Evolutionary conservation across 2,888 invertebrate genomes (phyloP).

Genomic region (Coelopa pilipes): DNA sequence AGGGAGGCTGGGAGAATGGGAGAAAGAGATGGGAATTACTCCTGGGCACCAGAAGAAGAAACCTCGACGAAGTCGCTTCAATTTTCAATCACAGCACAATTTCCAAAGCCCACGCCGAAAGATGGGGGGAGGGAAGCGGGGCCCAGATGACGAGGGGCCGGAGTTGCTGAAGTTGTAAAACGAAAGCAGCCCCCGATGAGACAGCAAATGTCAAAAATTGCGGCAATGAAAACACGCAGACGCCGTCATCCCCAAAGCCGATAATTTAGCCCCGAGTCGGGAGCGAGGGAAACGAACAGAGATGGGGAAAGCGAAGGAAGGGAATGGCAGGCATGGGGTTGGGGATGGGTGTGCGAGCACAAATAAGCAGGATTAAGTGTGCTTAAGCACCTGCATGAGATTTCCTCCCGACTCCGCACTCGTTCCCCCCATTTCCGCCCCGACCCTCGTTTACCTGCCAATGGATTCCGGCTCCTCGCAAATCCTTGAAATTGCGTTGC

Average conservation of each 20-base stretch:
- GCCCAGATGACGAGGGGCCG: too few relatives aligned
- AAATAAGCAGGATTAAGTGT: slow-evolving; percentile 32
- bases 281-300: background rate
- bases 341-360: background rate
- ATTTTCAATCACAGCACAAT: slow-evolving; percentile 16
- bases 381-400: slow-evolving; percentile 28
- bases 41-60: too few relatives aligned
- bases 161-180: too few relatives aligned
- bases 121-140: too few relatives aligned
- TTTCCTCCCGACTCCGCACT: background rate
- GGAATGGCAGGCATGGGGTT: background rate
- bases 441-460: too few relatives aligned
- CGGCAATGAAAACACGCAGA: slow-evolving; percentile 13
- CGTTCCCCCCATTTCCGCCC: too few relatives aligned
- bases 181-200: background rate
- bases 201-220: slow-evolving; percentile 7
- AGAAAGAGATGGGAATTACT: too few relatives aligned
- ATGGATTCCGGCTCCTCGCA: too few relatives aligned
- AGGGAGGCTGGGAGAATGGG: too few relatives aligned
- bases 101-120: background rate
- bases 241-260: background rate
- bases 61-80: background rate
- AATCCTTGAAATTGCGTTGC: too few relatives aligned
- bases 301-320: background rate
- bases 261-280: slow-evolving; percentile 1